Evolutionary conservation across 1,140 invertebrate genomes (phyloP), one percentile per base, ranked within the genome.

Genomic region (Zaprionus vittiger): DNA sequence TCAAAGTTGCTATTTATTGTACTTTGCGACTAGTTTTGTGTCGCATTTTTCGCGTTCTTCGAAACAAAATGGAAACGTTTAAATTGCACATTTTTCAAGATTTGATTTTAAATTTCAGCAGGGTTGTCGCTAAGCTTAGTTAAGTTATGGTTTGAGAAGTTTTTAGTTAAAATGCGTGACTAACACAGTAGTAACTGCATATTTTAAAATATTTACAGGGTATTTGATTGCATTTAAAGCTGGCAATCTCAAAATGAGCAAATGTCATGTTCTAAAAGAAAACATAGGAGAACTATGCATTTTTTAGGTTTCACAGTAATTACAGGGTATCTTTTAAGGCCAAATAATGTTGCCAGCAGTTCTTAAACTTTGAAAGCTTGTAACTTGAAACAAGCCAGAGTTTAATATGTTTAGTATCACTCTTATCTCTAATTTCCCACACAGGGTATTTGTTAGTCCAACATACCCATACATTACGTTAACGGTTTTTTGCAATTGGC

Each of bases 401-500:
- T 31, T 31, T 31, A 31, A 3, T 31, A 31, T 11, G 31, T 4
- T 31, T 14, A 38, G 0, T 5, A 38, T 38, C 2, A 15, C 37
- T 38, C 37, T 15, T 1, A 14, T 4, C 14, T 38, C 4, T 38
- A 0, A 37, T 37, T 14, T 1, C 34, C 0, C 34, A 0, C 4
- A 15, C 26, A 49, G 57, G 17, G 49, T 69, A 34, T 55, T 1
- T n/a, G 5, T 2, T 12, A 37, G 41, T 22, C 7, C 12, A 28
- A 5, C 14, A 12, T 31, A n/a, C 34, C 52, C 5, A 9, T 15
- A 57, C 22, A 17, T 54, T 14, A 38, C 11, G 14, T 61, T 64
- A 49, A 76, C 26, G 52, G 55, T 49, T 59, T 74, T 47, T 31
- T 1, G 52, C 38, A 9, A 44, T 28, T 14, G 9, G 4, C 38